A percentile compares a stretch with the other conserved stretches of the same genome.
Evolutionary conservation across 1,140 invertebrate species (phyloP).

Genomic region (Patella vulgata): DNA sequence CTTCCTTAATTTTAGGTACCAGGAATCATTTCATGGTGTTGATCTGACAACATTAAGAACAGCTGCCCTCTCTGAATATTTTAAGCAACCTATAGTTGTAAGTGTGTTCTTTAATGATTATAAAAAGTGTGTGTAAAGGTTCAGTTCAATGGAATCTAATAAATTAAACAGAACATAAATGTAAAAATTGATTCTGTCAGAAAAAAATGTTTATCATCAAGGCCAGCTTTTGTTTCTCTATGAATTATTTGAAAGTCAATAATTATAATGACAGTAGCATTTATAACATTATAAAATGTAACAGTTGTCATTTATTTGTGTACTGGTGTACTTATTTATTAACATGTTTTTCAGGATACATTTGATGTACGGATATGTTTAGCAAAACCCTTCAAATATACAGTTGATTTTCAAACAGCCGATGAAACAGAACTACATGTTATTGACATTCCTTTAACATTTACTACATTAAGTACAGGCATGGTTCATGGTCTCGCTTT

Average conservation of each 20-base stretch:
- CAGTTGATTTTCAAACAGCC: slow-evolving; percentile 94
- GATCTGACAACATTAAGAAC: slow-evolving; percentile 90
- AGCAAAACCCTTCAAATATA: slow-evolving; percentile 92
- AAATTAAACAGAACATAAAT: too few species aligned
- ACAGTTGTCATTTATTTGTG: too few species aligned
- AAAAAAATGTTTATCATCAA: too few species aligned
- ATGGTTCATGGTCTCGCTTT: slow-evolving; percentile 98
- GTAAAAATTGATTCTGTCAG: too few species aligned
- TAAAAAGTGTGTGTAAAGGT: neutral
- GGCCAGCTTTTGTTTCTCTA: too few species aligned
- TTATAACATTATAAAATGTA: too few species aligned
- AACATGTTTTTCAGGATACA: slow-evolving; percentile 77
- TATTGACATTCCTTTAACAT: slow-evolving; percentile 95
- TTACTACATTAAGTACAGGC: slow-evolving; percentile 90
- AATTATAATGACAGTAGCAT: too few species aligned
- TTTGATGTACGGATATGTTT: slow-evolving; percentile 98
- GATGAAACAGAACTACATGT: slow-evolving; percentile 94
- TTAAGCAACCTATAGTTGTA: slow-evolving; percentile 95
- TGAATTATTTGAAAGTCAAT: too few species aligned
- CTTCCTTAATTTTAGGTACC: slow-evolving; percentile 78
- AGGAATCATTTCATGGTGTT: slow-evolving; percentile 98
- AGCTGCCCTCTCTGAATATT: slow-evolving; percentile 96
- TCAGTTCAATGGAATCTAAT: too few species aligned
- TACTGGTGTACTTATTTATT: too few species aligned
- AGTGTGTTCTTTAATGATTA: slow-evolving; percentile 27